Conservation (phyloP, 92 coral and sea anemone genomes). For the Galaxea fascicularis region DNA sequence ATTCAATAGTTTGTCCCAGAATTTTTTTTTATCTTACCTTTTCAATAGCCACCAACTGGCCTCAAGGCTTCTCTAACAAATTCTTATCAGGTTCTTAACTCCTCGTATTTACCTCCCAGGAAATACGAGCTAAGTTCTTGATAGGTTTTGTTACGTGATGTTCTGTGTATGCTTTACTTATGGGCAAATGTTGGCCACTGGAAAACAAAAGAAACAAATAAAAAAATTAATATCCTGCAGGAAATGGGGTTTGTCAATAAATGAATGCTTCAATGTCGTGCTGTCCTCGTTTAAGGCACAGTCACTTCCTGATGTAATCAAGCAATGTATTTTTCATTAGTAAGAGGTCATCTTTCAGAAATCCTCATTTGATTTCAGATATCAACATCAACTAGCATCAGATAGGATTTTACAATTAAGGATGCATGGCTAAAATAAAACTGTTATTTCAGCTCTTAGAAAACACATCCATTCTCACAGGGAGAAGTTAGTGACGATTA, state of each 20-base stretch:
- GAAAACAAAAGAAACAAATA: constrained; percentile 8
- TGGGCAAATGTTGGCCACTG: neutral
- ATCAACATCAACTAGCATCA: neutral
- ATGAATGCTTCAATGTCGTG: neutral
- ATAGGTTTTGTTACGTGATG: neutral
- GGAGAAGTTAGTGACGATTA: no score
- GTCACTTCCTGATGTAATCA: neutral
- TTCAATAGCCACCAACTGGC: neutral
- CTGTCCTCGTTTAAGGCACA: neutral
- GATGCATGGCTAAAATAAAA: no score
- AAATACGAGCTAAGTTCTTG: neutral
- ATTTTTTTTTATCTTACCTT: constrained; percentile 5
- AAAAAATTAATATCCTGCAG: constrained; percentile 16
- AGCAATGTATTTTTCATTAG: neutral
- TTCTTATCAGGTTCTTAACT: neutral
- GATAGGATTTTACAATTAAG: neutral
- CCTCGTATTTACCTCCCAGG: constrained; percentile 7
- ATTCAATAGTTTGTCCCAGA: neutral
- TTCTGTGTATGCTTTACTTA: neutral
- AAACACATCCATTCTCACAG: no score
- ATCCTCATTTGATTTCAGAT: neutral
- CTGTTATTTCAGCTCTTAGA: no score
- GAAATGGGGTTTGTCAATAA: constrained; percentile 38
- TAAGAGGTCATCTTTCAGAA: constrained; percentile 1
- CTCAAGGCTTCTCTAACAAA: neutral